A percentile compares a stretch with the other conserved stretches of the same genome.
Evolutionary conservation across 2,113 vertebrate genomes (phyloP).

Genomic region (Trichechus manatus): DNA sequence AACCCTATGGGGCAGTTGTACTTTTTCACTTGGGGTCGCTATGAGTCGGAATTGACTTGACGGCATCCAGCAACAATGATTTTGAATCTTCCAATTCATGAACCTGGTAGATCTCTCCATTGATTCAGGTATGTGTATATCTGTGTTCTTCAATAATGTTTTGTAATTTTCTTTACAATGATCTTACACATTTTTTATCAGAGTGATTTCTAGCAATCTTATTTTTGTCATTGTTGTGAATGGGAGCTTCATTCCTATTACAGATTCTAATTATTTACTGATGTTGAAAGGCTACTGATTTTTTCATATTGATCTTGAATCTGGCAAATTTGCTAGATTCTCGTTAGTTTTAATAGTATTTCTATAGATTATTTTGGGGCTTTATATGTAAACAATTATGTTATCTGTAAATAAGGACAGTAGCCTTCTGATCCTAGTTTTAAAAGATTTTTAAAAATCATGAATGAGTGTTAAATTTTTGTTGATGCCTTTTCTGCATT

Average conservation of each 20-base stretch:
- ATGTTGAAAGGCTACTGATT: slow-evolving; percentile 18
- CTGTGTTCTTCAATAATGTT: neutral
- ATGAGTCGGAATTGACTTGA: too few species aligned
- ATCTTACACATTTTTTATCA: neutral
- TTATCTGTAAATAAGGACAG: slow-evolving; percentile 37
- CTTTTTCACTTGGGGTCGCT: too few species aligned
- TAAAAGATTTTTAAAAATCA: slow-evolving; percentile 30
- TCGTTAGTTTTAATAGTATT: neutral
- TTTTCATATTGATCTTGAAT: slow-evolving; percentile 16
- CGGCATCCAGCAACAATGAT: too few species aligned
- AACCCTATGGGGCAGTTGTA: too few species aligned
- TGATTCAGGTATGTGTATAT: neutral
- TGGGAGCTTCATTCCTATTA: neutral
- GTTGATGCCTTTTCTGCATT: neutral
- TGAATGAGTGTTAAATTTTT: slow-evolving; percentile 15
- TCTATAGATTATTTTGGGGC: neutral
- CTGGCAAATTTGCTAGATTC: neutral
- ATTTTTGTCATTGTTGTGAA: slow-evolving; percentile 15
- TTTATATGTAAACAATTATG: neutral
- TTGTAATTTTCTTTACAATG: slow-evolving; percentile 24
- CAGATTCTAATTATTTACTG: slow-evolving; percentile 22
- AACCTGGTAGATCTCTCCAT: too few species aligned
- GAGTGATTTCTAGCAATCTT: slow-evolving; percentile 21
- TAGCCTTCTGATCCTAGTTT: neutral
- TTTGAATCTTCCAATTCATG: neutral